Base-by-base conservation (phyloP, 37 sponge, comb jelly and placozoan species). In the Crambe crambe region DNA sequence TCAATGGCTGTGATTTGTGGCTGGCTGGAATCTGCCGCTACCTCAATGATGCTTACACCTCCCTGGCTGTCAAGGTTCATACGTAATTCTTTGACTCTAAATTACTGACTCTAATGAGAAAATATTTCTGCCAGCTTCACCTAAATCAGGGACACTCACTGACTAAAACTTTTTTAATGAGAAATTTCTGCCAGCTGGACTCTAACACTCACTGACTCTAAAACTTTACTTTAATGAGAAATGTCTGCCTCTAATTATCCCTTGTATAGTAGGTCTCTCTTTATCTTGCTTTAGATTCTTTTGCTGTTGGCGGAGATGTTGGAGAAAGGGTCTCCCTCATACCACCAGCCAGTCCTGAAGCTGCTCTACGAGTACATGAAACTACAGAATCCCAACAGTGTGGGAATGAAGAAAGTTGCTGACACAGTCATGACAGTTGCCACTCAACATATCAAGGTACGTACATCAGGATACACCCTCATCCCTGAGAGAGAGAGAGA, bases 1-100 rank as follows among this genome's bases (percentile, higher is more conserved):
- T 47, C 73, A 89, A 89, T 63, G 63, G 77, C 32, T 42, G 76
- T 34, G 80, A 82, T 43, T 47, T 89, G 62, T 89, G 89, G 89
- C 54, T 83, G 51, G 72, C 84, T 60, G 84, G 84, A 0, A 73
- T 89, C 26, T 89, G 91, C 35, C 83, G 86, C 35, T 90, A 86
- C 79, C 77, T 90, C 64, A 62, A 78, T 42, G 82, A 82, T 76
- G 91, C 86, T 3, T 90, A 90, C 58, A 32, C 83, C 25, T 27
- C 80, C 30, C 75, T 79, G 26, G 72, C 86, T 54, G 62, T 21
- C 18, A 25, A 80, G 83, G 69, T 90, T 77, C 51, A 47, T 6
- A 47, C 51, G 51, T 47, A 47, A 12, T 12, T 47, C 51, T 15
- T n/a, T n/a, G n/a, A n/a, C n/a, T n/a, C n/a, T n/a, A n/a, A n/a